phyloP scores from a whole-genome alignment of 2,888 invertebrate genomes.

The Platynereis dumerilii region DNA sequence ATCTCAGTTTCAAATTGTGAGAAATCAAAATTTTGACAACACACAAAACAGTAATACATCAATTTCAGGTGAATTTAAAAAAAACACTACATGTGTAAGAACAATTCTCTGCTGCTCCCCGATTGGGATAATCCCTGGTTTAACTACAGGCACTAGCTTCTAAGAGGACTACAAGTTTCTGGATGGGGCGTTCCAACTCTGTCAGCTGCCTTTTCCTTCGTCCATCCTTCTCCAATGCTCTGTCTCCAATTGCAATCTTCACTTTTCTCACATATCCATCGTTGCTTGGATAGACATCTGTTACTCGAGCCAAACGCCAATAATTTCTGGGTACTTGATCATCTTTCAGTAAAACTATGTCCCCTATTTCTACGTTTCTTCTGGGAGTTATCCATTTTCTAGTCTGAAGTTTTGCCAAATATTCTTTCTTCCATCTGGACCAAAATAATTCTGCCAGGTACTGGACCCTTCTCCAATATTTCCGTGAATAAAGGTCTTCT shows the following conservation, averaged over 20 bases:
- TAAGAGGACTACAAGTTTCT: conserved; percentile 20
- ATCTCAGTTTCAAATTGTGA: too few species aligned
- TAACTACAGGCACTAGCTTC: too few species aligned
- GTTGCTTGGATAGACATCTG: conserved; percentile 12
- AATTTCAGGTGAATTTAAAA: too few species aligned
- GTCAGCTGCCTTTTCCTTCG: not conserved
- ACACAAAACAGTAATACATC: too few species aligned
- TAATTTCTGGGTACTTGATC: too few species aligned
- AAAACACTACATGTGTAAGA: too few species aligned
- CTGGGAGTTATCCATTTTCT: conserved; percentile 20
- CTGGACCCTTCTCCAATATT: conserved; percentile 28
- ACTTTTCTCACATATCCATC: conserved; percentile 27
- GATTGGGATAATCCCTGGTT: too few species aligned
- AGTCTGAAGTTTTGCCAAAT: conserved; percentile 13
- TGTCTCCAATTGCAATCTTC: conserved; percentile 14
- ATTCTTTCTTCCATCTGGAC: conserved; percentile 26
- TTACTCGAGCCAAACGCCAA: conserved; percentile 22
- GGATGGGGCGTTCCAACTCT: conserved; percentile 22
- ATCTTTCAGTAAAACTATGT: conserved; percentile 28
- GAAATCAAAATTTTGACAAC: too few species aligned
- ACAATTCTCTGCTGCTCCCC: too few species aligned
- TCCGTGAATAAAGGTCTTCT: conserved; percentile 22
- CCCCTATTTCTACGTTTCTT: conserved; percentile 17
- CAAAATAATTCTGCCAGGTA: conserved; percentile 25
- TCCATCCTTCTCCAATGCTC: conserved; percentile 1